Conservation (phyloP, 1,140 invertebrate species). For the Heterodera carotae region DNA sequence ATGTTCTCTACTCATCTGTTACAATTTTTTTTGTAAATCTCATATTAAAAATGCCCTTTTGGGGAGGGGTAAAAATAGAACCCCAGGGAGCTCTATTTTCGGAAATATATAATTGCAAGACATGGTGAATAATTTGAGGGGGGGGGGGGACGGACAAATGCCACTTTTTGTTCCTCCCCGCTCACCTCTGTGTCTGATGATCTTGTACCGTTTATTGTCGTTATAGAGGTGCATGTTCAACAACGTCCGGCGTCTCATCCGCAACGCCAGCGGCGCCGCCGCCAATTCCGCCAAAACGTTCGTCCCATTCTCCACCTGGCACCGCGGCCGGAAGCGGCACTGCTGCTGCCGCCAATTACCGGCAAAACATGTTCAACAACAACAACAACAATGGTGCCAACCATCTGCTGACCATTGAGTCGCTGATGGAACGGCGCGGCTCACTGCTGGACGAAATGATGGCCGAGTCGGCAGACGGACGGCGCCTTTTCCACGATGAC, state of each 20-base stretch:
- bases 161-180: too few relatives aligned
- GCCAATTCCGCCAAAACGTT: conserved; percentile 27
- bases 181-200: too few relatives aligned
- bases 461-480: not conserved
- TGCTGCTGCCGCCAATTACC: not conserved
- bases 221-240: not conserved
- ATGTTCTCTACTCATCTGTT: too few relatives aligned
- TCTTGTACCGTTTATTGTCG: too few relatives aligned
- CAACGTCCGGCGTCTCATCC: not conserved
- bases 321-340: not conserved
- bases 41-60: too few relatives aligned
- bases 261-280: conserved; percentile 3
- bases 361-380: too few relatives aligned
- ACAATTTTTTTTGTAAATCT: too few relatives aligned
- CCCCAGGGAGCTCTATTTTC: too few relatives aligned
- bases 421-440: conserved; percentile 12
- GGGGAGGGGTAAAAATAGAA: too few relatives aligned
- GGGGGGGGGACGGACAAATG: too few relatives aligned
- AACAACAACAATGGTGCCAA: not conserved
- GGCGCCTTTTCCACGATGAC: not conserved
- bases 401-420: not conserved
- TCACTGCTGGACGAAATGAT: conserved; percentile 8
- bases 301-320: not conserved
- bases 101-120: too few relatives aligned
- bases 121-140: too few relatives aligned